Percentiles rank a stretch among this genome's conserved stretches.
Conservation (phyloP, 2,797 vertebrate species). For the Psittacula echo region DNA sequence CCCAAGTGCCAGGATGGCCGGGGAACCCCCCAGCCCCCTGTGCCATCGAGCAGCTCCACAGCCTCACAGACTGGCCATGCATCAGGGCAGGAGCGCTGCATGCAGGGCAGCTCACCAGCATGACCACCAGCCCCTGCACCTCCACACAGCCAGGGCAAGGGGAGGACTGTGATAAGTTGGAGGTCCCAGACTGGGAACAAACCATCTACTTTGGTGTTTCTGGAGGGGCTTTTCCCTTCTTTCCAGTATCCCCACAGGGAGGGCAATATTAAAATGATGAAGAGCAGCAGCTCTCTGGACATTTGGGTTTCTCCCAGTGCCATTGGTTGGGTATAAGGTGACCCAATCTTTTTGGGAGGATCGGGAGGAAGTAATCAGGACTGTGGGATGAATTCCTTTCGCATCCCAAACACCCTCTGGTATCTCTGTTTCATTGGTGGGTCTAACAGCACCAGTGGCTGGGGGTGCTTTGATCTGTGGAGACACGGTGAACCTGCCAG, state of each 20-base stretch:
- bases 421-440: not conserved
- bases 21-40: not conserved
- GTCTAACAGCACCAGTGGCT: not conserved
- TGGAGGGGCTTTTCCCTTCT: not conserved
- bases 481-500: not conserved
- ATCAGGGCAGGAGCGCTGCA: not conserved
- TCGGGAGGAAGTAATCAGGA: not conserved
- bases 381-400: not conserved
- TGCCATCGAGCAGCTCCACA: not conserved
- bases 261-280: not conserved
- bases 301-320: not conserved
- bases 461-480: not conserved
- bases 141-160: not conserved
- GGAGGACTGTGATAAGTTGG: not conserved
- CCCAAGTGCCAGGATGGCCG: not conserved
- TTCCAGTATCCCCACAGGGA: not conserved
- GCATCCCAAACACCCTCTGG: not conserved
- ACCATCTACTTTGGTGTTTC: not conserved
- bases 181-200: not conserved
- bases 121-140: rapidly evolving
- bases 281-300: rapidly evolving
- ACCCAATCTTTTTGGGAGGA: not conserved
- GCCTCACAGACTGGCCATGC: not conserved
- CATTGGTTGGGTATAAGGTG: rapidly evolving
- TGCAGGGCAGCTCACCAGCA: not conserved